These are phyloP conservation scores for Agrotis exclamationis DNA, from an alignment of 2,888 invertebrate genomes.

Conservation along the genomic window DNA sequence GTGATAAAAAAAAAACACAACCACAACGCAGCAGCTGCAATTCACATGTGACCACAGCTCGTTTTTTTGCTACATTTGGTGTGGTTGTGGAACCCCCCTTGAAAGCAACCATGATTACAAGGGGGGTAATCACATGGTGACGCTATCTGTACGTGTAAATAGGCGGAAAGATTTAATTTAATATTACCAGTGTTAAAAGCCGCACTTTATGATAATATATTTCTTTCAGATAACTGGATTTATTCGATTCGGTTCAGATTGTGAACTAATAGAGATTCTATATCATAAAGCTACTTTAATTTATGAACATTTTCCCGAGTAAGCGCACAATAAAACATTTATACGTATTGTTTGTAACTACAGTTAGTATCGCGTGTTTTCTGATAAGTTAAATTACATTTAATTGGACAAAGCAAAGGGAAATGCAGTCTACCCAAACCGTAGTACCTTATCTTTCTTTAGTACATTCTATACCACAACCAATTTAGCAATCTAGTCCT, in stretches of 20 bases:
- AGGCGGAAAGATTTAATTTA: not conserved
- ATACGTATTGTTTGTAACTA: conserved; percentile 6
- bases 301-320: not conserved
- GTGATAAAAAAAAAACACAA: no score
- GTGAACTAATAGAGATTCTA: no score
- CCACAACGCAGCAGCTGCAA: no score
- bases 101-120: no score
- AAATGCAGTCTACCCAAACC: conserved; percentile 30
- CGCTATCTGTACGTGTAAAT: no score
- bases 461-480: conserved; percentile 29
- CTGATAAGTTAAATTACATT: conserved; percentile 31
- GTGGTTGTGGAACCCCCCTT: no score
- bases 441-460: conserved; percentile 35
- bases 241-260: no score
- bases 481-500: conserved; percentile 36
- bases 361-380: conserved; percentile 42
- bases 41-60: no score
- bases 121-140: no score
- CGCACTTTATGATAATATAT: not conserved
- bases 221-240: not conserved
- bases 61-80: no score
- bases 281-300: not conserved
- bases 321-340: conserved; percentile 3
- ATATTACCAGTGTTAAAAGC: conserved; percentile 5
- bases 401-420: conserved; percentile 34